Evolutionary conservation across 2,797 vertebrate species (phyloP), one percentile per base, ranked within the genome.

Genomic region (Myotis planiceps): DNA sequence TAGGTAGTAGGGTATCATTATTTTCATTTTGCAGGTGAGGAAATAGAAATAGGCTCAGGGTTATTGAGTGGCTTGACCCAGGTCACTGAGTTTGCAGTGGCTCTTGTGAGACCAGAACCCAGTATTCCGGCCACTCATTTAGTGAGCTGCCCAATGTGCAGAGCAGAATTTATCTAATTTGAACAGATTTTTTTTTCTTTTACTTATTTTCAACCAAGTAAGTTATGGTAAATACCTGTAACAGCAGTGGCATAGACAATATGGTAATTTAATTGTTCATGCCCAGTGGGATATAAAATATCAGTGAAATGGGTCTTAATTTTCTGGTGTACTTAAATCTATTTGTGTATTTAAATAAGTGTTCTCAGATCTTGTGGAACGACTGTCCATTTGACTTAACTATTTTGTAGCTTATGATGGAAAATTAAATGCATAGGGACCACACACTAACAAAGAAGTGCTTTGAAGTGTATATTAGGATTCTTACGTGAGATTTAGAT

Each of bases 401-500:
- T 74, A 80, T 85, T 90, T 80, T 72, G 49, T 12, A 89, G 34
- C 19, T 80, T 82, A 4, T 79, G 37, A 71, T 82, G 34, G 84
- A 74, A 96, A 96, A 88, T 93, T 78, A 95, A 92, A 68, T 94
- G 7, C 15, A 34, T 80, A 78, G 37, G 60, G 12, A 78, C 45
- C 27, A 34, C n/a, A 69, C 49, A 93, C 29, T 94, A 72, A 95
- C 53, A 90, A 95, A 92, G 63, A 92, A 49, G 45, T 82, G 6
- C 74, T 92, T 96, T 88, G 76, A 92, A 74, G 12, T 90, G 3
- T 94, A n/a, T 84, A 47, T 91, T 91, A 55, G 16, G 29, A 72
- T 95, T 90, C 49, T 55, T 96, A 81, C 34, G 32, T 95, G 88
- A 90, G 78, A 95, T 90, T 93, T 89, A 32, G 19, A 83, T 92